Base-by-base conservation (phyloP, 2,113 vertebrate genomes). In the Syngnathoides biaculeatus region DNA sequence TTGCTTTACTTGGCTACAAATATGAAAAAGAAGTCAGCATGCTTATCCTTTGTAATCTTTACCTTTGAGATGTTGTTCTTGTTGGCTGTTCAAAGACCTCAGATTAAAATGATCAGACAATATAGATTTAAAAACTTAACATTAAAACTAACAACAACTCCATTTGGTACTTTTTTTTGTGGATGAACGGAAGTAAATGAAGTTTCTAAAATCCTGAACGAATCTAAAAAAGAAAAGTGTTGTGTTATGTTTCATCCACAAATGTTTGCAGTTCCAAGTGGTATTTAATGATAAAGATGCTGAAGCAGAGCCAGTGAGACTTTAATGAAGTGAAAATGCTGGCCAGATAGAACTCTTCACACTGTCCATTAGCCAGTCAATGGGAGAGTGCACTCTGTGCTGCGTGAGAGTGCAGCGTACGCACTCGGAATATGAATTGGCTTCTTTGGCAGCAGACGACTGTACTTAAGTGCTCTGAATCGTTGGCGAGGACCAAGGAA, bases 381-480 rank as follows among this genome's bases (percentile, higher is more conserved):
- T 74, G 70, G 63, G 45, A 74, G 70, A 63, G 62, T 68, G 67
- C 8, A 69, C 57, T 47, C 50, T 68, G 76, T 67, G 72, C 47
- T 48, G 64, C 68, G 67, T 10, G 62, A 62, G 69, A 72, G 68
- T 72, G 71, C 48, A 42, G 59, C 30, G 64, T 27, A 73, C 27
- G 12, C 69, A n/a, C 61, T 68, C 38, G 60, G 87, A 80, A 86
- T 89, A 74, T 84, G 72, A 88, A 87, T 79, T 57, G 71, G 70
- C 72, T 65, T 19, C 67, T 56, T n/a, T 84, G 74, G 86, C 71
- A 79, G 70, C 74, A 67, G 71, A 68, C 74, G 72, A 83, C 81
- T 86, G 84, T 87, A 87, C 75, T 79, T 74, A 64, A 73, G 56
- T 72, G 68, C 74, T 48, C 60, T 68, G 73, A 74, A 77, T 76